Evolutionary conservation across 2,797 vertebrate species (phyloP), one percentile per base, ranked within the genome.

Genomic region (Pygocentrus nattereri): DNA sequence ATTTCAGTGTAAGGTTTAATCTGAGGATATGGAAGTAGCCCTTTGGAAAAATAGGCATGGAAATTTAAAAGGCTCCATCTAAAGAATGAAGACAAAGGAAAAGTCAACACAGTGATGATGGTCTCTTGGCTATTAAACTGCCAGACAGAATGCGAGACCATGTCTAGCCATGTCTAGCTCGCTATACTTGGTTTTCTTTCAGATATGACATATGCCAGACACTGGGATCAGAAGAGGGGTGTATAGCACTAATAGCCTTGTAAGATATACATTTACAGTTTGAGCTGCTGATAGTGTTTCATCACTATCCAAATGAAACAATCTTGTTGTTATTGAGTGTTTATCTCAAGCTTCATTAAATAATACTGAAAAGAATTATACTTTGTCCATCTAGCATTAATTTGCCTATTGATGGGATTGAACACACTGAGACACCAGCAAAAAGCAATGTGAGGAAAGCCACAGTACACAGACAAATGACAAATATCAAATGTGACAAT

Each of bases 401-500:
- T 50, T 74, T 15, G 52, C 3, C 59, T 54, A 11, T 30, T n/a
- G 25, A 19, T 61, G 13, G 25, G 38, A 31, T 78, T 74, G 30
- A 58, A 67, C 6, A 56, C 15, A 38, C 67, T 31, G 50, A 18
- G 59, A 58, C 21, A 56, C 25, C 23, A 61, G 16, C 34, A 52
- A 25, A 31, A 65, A 82, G 56, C 74, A 23, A n/a, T 76, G 47
- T 41, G 12, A 70, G 61, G 62, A 27, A 52, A 50, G 16, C 31
- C 4, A 34, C 16, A 49, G 56, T 58, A 54, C 18, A 30, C 5
- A 13, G 34, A 58, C 4, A 25, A 25, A 58, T 25, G 34, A 72
- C 25, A 74, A 68, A 67, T 49, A 21, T 59, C 49, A 54, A 23
- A 58, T 13, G 56, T 59, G 56, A 25, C 56, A 59, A 59, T n/a